Evolutionary conservation across 2,113 vertebrate species (phyloP).

Genomic region (Amblyornis subalaris): DNA sequence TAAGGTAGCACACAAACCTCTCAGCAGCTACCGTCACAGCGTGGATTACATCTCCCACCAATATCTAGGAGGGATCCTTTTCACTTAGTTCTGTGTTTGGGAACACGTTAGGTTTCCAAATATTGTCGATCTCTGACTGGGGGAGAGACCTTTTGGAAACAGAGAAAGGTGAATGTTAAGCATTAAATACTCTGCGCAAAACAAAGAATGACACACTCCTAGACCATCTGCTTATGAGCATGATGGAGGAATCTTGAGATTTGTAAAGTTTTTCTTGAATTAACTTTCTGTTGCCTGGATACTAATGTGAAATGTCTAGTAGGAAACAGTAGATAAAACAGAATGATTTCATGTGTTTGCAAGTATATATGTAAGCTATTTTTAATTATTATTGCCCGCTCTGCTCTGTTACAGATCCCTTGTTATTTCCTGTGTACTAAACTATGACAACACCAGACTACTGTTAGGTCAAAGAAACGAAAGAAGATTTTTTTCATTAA

Average conservation of each 20-base stretch:
- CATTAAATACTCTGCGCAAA: background rate
- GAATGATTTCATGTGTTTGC: background rate
- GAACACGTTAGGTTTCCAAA: background rate
- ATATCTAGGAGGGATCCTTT: background rate
- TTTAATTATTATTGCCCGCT: slow-evolving; percentile 36
- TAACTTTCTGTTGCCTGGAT: slow-evolving; percentile 44
- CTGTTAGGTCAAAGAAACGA: background rate
- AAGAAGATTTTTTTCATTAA: background rate
- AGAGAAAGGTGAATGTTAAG: background rate
- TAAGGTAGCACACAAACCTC: background rate
- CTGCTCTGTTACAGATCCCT: background rate
- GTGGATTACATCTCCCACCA: background rate
- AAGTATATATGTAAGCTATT: background rate
- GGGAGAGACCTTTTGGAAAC: background rate
- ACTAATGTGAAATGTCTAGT: background rate
- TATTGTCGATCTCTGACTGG: background rate
- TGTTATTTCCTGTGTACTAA: background rate
- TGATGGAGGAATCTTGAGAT: background rate
- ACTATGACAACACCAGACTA: background rate
- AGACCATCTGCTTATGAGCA: background rate
- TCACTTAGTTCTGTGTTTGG: background rate
- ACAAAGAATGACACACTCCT: background rate
- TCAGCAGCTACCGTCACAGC: background rate
- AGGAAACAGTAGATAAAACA: background rate
- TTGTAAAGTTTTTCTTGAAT: background rate